Percentiles rank a stretch among this genome's conserved stretches.
Evolutionary conservation across 2,888 invertebrate genomes (phyloP).

Genomic region (Phasia obesa): DNA sequence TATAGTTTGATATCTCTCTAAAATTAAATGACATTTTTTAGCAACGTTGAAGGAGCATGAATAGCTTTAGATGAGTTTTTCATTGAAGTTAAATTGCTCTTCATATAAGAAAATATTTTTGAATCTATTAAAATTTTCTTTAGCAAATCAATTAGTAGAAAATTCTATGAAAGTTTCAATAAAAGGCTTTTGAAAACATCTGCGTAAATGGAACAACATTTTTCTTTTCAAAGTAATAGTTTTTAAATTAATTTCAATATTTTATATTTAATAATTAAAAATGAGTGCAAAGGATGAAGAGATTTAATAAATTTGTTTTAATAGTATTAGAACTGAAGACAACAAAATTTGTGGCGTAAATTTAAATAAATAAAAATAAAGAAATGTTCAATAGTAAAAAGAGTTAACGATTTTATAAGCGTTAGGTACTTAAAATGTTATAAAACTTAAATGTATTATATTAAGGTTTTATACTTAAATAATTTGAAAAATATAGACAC

Average conservation of each 20-base stretch:
- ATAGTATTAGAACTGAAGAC: not conserved
- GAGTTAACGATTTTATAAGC: no score
- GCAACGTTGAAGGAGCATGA: conserved; percentile 32
- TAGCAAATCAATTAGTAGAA: conserved; percentile 67
- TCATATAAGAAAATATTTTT: not conserved
- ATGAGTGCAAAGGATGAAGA: not conserved
- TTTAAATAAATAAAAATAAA: not conserved
- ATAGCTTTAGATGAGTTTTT: conserved; percentile 65
- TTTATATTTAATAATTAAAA: conserved; percentile 6
- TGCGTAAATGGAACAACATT: conserved; percentile 26
- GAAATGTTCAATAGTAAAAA: no score
- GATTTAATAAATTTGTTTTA: not conserved
- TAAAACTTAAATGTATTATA: no score
- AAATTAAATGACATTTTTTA: conserved; percentile 57
- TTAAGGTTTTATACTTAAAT: no score
- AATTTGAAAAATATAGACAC: no score
- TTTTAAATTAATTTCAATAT: conserved; percentile 55
- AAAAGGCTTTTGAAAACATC: conserved; percentile 61
- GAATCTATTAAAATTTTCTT: conserved; percentile 44
- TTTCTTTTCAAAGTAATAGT: conserved; percentile 12
- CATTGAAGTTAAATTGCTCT: conserved; percentile 49
- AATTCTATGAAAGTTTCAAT: conserved; percentile 52
- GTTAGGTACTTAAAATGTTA: no score
- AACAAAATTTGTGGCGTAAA: not conserved
- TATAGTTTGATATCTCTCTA: conserved; percentile 41